Evolutionary conservation across 1,140 invertebrate species (phyloP).

Genomic region (Musca vetustissima): DNA sequence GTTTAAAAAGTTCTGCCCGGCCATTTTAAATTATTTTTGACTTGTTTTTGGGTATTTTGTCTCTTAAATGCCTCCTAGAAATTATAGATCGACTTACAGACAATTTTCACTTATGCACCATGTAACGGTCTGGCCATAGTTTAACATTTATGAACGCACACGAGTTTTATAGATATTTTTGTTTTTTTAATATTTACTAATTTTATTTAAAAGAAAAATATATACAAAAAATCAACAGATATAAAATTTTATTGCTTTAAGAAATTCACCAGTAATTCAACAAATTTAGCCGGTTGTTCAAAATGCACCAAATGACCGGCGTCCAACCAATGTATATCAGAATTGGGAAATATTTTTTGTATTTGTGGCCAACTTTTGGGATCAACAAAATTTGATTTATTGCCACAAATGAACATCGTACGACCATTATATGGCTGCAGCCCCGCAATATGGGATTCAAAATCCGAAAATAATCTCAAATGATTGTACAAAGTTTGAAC

Average conservation of each 20-base stretch:
- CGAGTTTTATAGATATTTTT: too few species aligned
- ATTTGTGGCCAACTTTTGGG: slow-evolving; percentile 70
- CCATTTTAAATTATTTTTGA: too few species aligned
- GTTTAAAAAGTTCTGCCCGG: too few species aligned
- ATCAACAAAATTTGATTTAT: slow-evolving; percentile 74
- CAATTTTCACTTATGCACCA: too few species aligned
- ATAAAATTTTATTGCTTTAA: slow-evolving; percentile 45
- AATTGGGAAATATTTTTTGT: slow-evolving; percentile 73
- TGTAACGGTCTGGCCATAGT: too few species aligned
- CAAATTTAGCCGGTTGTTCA: slow-evolving; percentile 83
- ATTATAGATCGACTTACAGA: too few species aligned
- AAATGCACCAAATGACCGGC: slow-evolving; percentile 91
- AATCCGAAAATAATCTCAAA: slow-evolving; percentile 67
- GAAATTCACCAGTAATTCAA: slow-evolving; percentile 63
- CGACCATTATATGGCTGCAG: slow-evolving; percentile 65
- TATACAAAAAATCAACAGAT: background rate
- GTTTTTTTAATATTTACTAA: too few species aligned
- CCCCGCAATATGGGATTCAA: slow-evolving; percentile 59
- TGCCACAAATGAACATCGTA: slow-evolving; percentile 81
- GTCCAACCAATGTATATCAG: slow-evolving; percentile 71
- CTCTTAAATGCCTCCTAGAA: too few species aligned
- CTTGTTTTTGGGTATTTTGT: too few species aligned
- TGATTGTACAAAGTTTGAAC: slow-evolving; percentile 68
- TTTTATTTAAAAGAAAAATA: too few species aligned
- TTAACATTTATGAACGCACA: too few species aligned